A percentile compares a stretch with the other conserved stretches of the same genome.
Conservation (phyloP, 2,113 vertebrate genomes). For the human (Homo sapiens) region GRCh38 chr16:85348501-85349000, state of each 20-base stretch:
- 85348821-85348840: neutral
- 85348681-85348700: accelerated
- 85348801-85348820: neutral
- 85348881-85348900: neutral
- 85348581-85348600: accelerated
- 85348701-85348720: accelerated
- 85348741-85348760: accelerated
- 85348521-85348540: too few species aligned
- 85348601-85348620: neutral
- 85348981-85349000: neutral
- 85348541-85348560: neutral
- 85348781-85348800: neutral
- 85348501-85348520: neutral
- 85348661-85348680: neutral
- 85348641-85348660: neutral
- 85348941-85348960: neutral
- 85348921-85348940: accelerated
- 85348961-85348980: too few species aligned
- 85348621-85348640: neutral
- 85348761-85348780: accelerated
- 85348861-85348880: neutral
- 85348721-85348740: neutral
- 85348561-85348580: neutral
- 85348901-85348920: neutral
- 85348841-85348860: neutral